phyloP scores from a whole-genome alignment of 2,797 vertebrate genomes.

The Hippoglossus hippoglossus region DNA sequence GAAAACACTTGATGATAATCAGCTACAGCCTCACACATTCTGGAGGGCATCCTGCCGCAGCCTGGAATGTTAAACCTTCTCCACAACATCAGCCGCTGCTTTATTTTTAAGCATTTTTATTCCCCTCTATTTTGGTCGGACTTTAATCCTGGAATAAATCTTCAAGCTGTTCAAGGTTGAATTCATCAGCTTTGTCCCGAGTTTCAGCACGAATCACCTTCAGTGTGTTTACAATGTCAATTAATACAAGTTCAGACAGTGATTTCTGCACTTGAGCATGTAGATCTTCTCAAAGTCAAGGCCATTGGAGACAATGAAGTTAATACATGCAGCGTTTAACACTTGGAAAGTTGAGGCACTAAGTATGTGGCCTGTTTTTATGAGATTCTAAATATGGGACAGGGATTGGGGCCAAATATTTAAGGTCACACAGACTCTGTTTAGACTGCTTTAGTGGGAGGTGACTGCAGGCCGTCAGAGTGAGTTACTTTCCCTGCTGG shows the following conservation, averaged over 20 bases:
- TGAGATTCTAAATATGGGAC: background rate
- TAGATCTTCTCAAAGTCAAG: background rate
- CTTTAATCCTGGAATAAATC: background rate
- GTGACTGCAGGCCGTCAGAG: constrained; percentile 24
- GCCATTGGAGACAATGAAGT: background rate
- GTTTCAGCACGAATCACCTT: background rate
- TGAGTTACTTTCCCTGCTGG: background rate
- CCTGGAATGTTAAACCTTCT: too few relatives aligned
- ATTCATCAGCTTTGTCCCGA: background rate
- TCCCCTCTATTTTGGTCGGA: background rate
- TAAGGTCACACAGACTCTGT: constrained; percentile 14
- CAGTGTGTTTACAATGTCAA: background rate
- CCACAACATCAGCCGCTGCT: too few relatives aligned
- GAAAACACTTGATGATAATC: background rate
- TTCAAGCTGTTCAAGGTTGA: too few relatives aligned
- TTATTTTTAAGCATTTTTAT: background rate
- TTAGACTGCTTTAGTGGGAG: constrained; percentile 14
- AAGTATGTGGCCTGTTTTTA: constrained; percentile 10
- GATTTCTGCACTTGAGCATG: too few relatives aligned
- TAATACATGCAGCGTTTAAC: background rate
- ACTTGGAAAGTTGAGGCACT: background rate
- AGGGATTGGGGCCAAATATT: constrained; percentile 1
- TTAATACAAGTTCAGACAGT: background rate
- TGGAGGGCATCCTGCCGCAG: too few relatives aligned
- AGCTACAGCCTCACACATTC: background rate